A percentile compares a stretch with the other conserved stretches of the same genome.
phyloP scores from a whole-genome alignment of 1,140 invertebrate genomes.

The Aphaenogaster rudis region DNA sequence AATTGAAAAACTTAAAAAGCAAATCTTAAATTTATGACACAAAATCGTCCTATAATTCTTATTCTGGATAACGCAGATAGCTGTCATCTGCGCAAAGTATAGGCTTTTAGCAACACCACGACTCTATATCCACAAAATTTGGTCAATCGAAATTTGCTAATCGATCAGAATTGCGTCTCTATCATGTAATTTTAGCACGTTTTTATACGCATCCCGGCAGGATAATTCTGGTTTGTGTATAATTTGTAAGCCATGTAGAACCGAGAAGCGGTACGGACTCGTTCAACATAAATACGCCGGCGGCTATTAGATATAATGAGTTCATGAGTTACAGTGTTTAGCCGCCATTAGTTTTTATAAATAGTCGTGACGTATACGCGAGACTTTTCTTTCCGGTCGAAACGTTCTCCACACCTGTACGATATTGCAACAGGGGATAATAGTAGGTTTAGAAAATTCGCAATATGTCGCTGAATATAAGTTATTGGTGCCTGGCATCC shows the following conservation, averaged over 20 bases:
- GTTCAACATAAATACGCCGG: conserved; percentile 45
- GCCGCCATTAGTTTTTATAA: conserved; percentile 60
- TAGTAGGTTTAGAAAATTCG: conserved; percentile 57
- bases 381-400: conserved; percentile 45
- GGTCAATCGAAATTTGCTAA: conserved; percentile 16
- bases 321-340: conserved; percentile 48
- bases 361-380: conserved; percentile 28
- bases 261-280: conserved; percentile 10
- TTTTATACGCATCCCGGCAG: conserved; percentile 16
- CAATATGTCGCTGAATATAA: conserved; percentile 39
- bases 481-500: conserved; percentile 42
- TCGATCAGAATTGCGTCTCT: conserved; percentile 5
- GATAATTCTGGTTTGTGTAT: conserved; percentile 22
- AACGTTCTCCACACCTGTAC: conserved; percentile 55
- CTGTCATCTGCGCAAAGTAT: background rate
- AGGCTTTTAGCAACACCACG: background rate
- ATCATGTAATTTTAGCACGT: conserved; percentile 41
- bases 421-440: conserved; percentile 67
- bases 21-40: conserved; percentile 9
- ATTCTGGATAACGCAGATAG: background rate
- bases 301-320: conserved; percentile 60
- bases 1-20: background rate
- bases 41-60: background rate
- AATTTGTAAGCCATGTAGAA: conserved; percentile 9
- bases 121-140: background rate